Conservation (phyloP, 2,888 invertebrate species). For the Cryptus armator region DNA sequence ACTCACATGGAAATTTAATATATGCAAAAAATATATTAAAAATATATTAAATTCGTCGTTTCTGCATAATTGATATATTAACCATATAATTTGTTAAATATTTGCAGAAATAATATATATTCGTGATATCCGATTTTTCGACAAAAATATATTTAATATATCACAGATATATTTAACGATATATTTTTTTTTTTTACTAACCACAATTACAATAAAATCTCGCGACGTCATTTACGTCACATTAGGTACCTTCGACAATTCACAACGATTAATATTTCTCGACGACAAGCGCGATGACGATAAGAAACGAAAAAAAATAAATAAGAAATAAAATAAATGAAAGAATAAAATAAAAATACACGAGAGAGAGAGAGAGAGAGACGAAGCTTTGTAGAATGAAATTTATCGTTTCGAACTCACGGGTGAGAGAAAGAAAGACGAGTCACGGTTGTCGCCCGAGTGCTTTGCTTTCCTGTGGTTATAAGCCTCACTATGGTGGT, state of each 20-base stretch:
- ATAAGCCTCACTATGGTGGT: neutral
- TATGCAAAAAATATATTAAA: too few species aligned
- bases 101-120: too few species aligned
- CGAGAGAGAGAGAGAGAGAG: conserved; percentile 59
- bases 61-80: too few species aligned
- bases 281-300: conserved; percentile 54
- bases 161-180: too few species aligned
- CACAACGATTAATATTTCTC: conserved; percentile 81
- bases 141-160: too few species aligned
- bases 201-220: conserved; percentile 24
- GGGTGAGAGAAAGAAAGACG: conserved; percentile 62
- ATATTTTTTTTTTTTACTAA: neutral
- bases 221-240: conserved; percentile 37
- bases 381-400: conserved; percentile 76
- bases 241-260: conserved; percentile 78
- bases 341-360: neutral
- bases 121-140: too few species aligned
- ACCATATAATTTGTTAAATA: too few species aligned
- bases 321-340: neutral
- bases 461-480: conserved; percentile 20
- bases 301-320: neutral
- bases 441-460: conserved; percentile 48
- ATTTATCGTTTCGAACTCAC: conserved; percentile 80
- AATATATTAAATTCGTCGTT: too few species aligned
- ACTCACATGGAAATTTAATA: too few species aligned